Base-by-base conservation (phyloP, 1,140 invertebrate species). In the Planococcus citri region DNA sequence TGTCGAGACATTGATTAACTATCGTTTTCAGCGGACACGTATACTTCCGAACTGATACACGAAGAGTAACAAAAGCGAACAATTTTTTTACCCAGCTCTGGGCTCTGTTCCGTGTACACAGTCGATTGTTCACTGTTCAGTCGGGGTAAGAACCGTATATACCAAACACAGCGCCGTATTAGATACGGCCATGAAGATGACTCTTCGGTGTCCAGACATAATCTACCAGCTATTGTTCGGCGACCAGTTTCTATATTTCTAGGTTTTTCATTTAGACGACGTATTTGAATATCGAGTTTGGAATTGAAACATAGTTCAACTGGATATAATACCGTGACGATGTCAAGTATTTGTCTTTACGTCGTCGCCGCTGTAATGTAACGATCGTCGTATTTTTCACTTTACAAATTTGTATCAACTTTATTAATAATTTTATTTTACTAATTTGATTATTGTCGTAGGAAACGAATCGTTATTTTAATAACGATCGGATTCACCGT, bases 131-230 rank as follows among this genome's bases (percentile, higher is more conserved):
- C 29, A n/a, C n/a, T n/a, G n/a, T n/a, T n/a, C n/a, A n/a, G n/a
- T n/a, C n/a, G n/a, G 41, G 41, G 2, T 9, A 51, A 51, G 17
- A 9, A 17, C 41, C 10, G 41, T 51, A 51, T 20, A 14, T n/a
- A n/a, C 17, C 41, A 17, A 51, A 14, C 41, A 17, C 10, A 14
- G 41, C n/a, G 29, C 41, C 41, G 2, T 17, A 51, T 51, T 51
- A 51, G 41, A 51, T 20, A 51, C 41, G 41, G 41, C 41, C 41
- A 51, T 51, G 41, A 51, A 51, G 41, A 51, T n/a, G 41, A 51
- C 12, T 51, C n/a, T n/a, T n/a, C n/a, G n/a, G 41, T 51, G 6
- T n/a, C 6, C n/a, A 20, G 41, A 51, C 41, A 51, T 51, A 51
- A 17, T 51, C 6, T 51, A 51, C 6, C 41, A 4, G 2, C 41